Evolutionary conservation across 2,888 invertebrate species (phyloP).

Genomic region (Blastobasis adustella): DNA sequence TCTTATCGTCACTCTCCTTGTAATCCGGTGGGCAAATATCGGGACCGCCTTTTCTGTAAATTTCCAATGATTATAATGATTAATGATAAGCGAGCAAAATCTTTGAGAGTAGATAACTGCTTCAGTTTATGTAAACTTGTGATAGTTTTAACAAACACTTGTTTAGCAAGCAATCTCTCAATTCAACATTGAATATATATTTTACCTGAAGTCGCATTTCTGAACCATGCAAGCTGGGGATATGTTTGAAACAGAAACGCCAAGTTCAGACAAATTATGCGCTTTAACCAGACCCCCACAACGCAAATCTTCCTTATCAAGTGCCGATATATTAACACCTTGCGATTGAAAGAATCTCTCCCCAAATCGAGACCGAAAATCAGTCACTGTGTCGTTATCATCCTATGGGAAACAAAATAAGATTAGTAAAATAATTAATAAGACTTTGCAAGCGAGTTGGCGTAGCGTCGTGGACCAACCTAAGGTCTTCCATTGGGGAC

Average conservation of each 20-base stretch:
- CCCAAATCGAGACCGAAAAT: constrained; percentile 82
- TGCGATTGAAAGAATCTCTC: constrained; percentile 77
- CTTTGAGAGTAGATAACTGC: too few relatives aligned
- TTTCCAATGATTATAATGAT: constrained; percentile 29
- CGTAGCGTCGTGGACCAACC: too few relatives aligned
- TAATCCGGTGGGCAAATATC: constrained; percentile 87
- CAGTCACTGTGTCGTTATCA: constrained; percentile 83
- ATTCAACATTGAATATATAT: background rate
- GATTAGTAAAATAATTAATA: too few relatives aligned
- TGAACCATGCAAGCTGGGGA: constrained; percentile 85
- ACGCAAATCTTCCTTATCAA: constrained; percentile 83
- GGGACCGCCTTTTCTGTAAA: constrained; percentile 80
- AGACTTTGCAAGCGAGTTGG: too few relatives aligned
- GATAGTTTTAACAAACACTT: too few relatives aligned
- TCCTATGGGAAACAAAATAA: constrained; percentile 51
- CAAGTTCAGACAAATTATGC: constrained; percentile 77
- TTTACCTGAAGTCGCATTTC: constrained; percentile 80
- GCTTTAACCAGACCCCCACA: constrained; percentile 83
- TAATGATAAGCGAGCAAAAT: too few relatives aligned
- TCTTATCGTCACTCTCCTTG: constrained; percentile 83
- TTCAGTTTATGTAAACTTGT: too few relatives aligned
- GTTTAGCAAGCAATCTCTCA: too few relatives aligned
- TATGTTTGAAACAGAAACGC: constrained; percentile 72
- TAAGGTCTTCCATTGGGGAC: too few relatives aligned
- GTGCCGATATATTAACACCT: constrained; percentile 82